Percentiles rank a stretch among this genome's conserved stretches.
Conservation (phyloP, 2,797 vertebrate species). For the Garrulus glandarius region DNA sequence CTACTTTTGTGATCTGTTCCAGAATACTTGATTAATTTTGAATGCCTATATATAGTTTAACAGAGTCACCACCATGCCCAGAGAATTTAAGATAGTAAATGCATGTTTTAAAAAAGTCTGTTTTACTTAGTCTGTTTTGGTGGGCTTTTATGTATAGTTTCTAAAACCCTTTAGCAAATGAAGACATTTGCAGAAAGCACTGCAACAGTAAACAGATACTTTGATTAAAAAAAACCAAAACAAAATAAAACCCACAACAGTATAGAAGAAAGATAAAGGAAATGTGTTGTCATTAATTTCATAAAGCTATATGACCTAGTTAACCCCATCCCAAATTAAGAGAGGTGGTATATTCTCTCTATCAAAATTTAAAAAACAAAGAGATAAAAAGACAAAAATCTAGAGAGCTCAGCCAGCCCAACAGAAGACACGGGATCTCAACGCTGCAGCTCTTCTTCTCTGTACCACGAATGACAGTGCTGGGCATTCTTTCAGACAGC, state of each 20-base stretch:
- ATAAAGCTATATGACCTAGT: neutral
- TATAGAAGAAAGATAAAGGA: neutral
- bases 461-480: neutral
- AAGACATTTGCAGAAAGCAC: neutral
- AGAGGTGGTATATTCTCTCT: neutral
- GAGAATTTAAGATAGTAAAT: neutral
- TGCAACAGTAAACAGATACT: neutral
- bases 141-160: neutral
- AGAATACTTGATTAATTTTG: neutral
- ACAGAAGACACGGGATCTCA: fast-evolving
- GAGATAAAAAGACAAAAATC: neutral
- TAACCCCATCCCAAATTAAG: neutral
- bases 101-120: neutral
- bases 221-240: neutral
- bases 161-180: neutral
- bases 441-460: neutral
- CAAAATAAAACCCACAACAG: neutral
- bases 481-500: neutral
- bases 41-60: neutral
- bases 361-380: neutral
- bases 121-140: neutral
- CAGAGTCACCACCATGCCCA: neutral
- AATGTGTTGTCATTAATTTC: neutral
- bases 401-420: neutral
- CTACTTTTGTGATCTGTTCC: neutral